Conservation (phyloP, 2,888 invertebrate genomes). For the Zhuqinia jingwanae region DNA sequence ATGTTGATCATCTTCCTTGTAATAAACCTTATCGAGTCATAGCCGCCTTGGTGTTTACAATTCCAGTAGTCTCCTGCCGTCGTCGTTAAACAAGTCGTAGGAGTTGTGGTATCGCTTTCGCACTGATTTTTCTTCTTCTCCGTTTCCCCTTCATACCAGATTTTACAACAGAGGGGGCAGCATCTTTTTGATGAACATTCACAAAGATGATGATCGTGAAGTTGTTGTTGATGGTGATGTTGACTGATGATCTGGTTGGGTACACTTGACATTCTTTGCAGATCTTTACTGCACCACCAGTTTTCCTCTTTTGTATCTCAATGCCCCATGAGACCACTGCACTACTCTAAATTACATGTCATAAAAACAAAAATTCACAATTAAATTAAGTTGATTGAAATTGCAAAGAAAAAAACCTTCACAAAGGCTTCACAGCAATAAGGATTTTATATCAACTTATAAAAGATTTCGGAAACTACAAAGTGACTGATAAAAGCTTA, state of each 20-base stretch:
- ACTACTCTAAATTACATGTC: no score
- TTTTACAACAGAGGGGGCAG: not conserved
- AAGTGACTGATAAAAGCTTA: no score
- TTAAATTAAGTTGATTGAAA: no score
- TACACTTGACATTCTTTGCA: conserved; percentile 22
- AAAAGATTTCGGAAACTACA: no score
- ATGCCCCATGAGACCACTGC: not conserved
- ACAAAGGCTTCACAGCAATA: no score
- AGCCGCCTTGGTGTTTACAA: conserved; percentile 20
- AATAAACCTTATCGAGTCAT: conserved; percentile 38
- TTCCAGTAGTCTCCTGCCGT: conserved; percentile 9
- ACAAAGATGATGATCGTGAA: not conserved
- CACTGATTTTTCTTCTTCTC: conserved; percentile 47
- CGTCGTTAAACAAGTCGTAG: no score
- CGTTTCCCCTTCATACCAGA: conserved; percentile 61
- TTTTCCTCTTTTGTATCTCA: conserved; percentile 26
- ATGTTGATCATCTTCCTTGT: not conserved
- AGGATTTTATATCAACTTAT: no score
- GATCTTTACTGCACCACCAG: no score
- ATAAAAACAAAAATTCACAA: no score
- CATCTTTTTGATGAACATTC: conserved; percentile 27
- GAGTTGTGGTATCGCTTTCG: not conserved
- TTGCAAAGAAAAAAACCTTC: no score
- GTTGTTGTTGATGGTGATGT: not conserved
- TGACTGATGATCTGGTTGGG: not conserved